Conservation (phyloP, 2,888 invertebrate genomes). For the Acleris sparsana region DNA sequence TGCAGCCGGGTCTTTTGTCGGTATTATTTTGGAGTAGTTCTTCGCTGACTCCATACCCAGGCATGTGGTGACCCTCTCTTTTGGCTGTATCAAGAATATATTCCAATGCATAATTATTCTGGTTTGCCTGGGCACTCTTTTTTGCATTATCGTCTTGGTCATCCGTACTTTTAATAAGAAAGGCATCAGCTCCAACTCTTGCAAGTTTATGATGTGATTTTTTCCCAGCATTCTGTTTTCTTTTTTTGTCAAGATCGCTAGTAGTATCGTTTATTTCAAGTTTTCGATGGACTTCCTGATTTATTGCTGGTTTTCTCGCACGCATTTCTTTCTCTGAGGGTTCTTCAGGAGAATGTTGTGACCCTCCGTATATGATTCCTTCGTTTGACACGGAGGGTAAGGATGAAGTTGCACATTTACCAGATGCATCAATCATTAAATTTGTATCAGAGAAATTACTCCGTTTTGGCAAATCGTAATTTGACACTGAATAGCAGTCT, state of each 20-base stretch:
- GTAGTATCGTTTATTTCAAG: neutral
- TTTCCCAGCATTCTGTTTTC: neutral
- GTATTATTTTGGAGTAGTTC: conserved; percentile 51
- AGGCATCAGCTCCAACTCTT: conserved; percentile 53
- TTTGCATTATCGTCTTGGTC: conserved; percentile 23
- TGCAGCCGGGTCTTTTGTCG: conserved; percentile 47
- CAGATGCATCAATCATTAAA: conserved; percentile 5
- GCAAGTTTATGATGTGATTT: conserved; percentile 53
- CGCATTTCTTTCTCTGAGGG: conserved; percentile 3
- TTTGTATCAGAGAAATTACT: conserved; percentile 23
- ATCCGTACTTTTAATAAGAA: conserved; percentile 47
- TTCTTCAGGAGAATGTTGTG: conserved; percentile 16
- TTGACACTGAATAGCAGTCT: conserved; percentile 51
- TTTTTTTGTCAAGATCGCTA: neutral
- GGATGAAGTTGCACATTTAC: conserved; percentile 1
- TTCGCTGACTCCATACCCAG: neutral
- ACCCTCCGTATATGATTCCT: conserved; percentile 37
- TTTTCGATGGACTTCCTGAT: neutral
- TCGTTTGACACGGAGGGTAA: conserved; percentile 44
- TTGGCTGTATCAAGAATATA: conserved; percentile 59
- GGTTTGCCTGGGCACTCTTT: conserved; percentile 23
- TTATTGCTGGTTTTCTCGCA: neutral
- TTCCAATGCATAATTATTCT: conserved; percentile 54
- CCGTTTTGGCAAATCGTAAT: conserved; percentile 46
- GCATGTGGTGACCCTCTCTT: conserved; percentile 4